Conservation (phyloP, 2,888 invertebrate species). For the Punctoribates punctum region DNA sequence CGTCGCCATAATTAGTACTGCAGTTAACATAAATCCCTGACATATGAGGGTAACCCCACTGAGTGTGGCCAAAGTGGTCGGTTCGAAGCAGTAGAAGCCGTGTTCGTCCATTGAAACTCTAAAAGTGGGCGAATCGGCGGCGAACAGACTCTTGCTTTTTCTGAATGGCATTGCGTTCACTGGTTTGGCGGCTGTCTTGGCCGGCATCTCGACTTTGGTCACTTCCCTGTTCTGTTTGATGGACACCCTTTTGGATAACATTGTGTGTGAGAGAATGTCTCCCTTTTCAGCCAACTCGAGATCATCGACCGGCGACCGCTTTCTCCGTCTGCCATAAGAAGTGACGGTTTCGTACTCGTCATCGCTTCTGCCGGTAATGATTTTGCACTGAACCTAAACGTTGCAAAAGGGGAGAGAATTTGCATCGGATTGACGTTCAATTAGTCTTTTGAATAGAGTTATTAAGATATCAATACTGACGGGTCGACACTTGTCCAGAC, state of each 20-base stretch:
- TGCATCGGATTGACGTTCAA: background rate
- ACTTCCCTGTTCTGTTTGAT: constrained; percentile 40
- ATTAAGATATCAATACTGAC: constrained; percentile 44
- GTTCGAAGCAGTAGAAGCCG: constrained; percentile 47
- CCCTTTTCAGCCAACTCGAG: constrained; percentile 37
- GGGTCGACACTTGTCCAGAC: constrained; percentile 49
- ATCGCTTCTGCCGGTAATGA: constrained; percentile 49
- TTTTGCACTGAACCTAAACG: constrained; percentile 48
- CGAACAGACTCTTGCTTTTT: constrained; percentile 26
- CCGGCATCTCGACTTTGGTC: background rate
- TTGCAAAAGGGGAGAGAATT: no score
- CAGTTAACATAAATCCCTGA: constrained; percentile 46
- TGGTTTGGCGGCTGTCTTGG: background rate
- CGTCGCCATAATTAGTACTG: constrained; percentile 44
- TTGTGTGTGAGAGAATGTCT: constrained; percentile 44
- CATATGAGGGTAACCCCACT: constrained; percentile 46
- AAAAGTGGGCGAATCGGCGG: constrained; percentile 10
- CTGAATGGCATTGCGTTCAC: background rate
- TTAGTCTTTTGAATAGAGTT: background rate
- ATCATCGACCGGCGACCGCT: constrained; percentile 37
- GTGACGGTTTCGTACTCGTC: constrained; percentile 48
- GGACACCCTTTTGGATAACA: constrained; percentile 46
- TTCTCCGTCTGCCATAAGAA: constrained; percentile 47
- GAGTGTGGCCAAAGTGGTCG: constrained; percentile 46
- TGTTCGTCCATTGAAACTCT: constrained; percentile 11